Percentiles rank a stretch among this genome's conserved stretches.
Conservation (phyloP, 2,888 invertebrate species). For the Drosophila anceps region DNA sequence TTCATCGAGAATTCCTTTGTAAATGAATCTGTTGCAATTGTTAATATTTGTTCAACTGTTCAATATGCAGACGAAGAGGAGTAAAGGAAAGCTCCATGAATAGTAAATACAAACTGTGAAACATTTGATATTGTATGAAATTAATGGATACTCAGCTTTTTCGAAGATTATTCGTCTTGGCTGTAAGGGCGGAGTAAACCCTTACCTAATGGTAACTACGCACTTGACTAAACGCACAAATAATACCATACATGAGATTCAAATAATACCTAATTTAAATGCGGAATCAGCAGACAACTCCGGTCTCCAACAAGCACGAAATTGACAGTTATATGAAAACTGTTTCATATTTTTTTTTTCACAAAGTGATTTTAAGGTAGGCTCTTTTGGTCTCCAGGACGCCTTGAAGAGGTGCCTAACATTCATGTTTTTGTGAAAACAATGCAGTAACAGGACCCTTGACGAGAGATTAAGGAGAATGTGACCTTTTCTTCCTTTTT, state of each 20-base stretch:
- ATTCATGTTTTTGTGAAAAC: conserved; percentile 6
- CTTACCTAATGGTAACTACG: conserved; percentile 5
- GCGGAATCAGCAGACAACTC: conserved; percentile 1
- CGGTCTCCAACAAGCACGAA: conserved; percentile 1
- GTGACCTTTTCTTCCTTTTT: conserved; percentile 31
- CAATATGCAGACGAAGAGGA: background rate
- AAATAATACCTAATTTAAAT: background rate
- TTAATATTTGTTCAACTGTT: background rate
- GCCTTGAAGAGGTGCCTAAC: conserved; percentile 14
- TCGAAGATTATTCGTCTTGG: background rate
- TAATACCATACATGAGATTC: background rate
- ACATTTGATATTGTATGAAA: background rate
- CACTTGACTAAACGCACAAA: conserved; percentile 1
- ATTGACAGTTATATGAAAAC: conserved; percentile 5
- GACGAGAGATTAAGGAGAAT: conserved; percentile 22
- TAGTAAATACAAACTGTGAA: background rate
- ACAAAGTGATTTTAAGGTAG: background rate
- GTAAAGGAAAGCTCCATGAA: background rate
- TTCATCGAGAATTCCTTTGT: background rate
- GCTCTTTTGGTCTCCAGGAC: conserved; percentile 4
- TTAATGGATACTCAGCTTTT: background rate
- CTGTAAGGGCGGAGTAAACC: background rate
- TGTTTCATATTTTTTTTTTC: background rate
- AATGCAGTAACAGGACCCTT: conserved; percentile 1
- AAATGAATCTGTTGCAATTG: background rate